A percentile compares a stretch with the other conserved stretches of the same genome.
These are phyloP conservation scores for Ochotona curzoniae DNA, from an alignment of 2,113 vertebrate species.

Conservation along the genomic window DNA sequence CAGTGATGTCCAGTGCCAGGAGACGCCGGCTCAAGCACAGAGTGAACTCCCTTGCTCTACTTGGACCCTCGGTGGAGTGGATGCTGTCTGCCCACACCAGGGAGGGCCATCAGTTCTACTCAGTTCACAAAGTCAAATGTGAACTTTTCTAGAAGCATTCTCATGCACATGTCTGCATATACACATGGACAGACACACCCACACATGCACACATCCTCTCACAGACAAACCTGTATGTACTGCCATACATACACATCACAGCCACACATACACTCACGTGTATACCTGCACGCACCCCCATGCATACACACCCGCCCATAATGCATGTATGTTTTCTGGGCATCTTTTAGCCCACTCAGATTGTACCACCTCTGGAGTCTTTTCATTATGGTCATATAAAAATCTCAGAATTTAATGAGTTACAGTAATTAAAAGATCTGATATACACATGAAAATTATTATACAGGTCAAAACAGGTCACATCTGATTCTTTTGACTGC, in stretches of 20 bases:
- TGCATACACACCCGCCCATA: neutral
- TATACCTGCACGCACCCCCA: too few species aligned
- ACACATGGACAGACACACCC: too few species aligned
- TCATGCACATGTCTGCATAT: neutral
- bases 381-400: neutral
- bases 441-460: neutral
- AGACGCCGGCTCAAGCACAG: neutral
- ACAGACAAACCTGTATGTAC: too few species aligned
- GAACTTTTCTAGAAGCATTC: neutral
- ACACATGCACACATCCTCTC: too few species aligned
- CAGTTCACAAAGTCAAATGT: neutral
- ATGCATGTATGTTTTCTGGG: neutral
- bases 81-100: neutral
- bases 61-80: neutral
- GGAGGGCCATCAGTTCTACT: neutral
- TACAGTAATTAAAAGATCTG: neutral
- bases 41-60: neutral
- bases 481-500: neutral
- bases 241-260: too few species aligned
- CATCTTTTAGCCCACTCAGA: neutral
- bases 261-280: too few species aligned
- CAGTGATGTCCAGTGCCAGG: neutral
- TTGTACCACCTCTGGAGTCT: neutral
- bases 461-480: neutral
- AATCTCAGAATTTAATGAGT: neutral